Evolutionary conservation across 92 coral and sea anemone genomes (phyloP).

Genomic region (Epizoanthus ramosus): DNA sequence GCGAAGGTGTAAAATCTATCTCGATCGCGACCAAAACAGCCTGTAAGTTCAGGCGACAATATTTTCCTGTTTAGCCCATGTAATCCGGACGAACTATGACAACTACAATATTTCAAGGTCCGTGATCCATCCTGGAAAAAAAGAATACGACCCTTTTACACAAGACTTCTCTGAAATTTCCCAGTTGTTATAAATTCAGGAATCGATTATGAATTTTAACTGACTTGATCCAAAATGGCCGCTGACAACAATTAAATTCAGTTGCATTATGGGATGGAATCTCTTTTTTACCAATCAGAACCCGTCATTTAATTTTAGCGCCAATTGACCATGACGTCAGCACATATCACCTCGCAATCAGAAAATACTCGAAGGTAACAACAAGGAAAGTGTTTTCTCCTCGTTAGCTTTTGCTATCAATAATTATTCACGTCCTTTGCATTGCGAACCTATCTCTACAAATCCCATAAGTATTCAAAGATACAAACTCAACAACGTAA

Average conservation of each 20-base stretch:
- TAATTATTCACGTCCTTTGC: neutral
- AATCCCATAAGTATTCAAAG: neutral
- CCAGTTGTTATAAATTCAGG: constrained; percentile 51
- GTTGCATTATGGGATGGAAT: constrained; percentile 57
- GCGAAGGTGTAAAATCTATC: neutral
- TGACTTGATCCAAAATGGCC: constrained; percentile 90
- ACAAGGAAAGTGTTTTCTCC: neutral
- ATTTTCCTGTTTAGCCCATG: constrained; percentile 26
- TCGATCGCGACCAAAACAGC: constrained; percentile 1
- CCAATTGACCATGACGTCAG: constrained; percentile 3
- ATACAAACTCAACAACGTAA: neutral
- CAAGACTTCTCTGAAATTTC: constrained; percentile 18
- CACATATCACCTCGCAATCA: neutral
- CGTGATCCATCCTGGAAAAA: constrained; percentile 11
- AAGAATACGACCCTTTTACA: constrained; percentile 15
- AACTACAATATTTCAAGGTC: neutral
- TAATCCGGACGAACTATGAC: constrained; percentile 16
- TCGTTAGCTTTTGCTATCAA: neutral
- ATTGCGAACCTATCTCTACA: neutral
- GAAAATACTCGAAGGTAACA: constrained; percentile 16
- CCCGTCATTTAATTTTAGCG: constrained; percentile 39
- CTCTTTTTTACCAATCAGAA: constrained; percentile 62
- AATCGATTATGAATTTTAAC: constrained; percentile 52
- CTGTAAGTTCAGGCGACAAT: neutral
- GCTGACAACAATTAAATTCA: constrained; percentile 62